Evolutionary conservation across 2,113 vertebrate species (phyloP), one percentile per base, ranked within the genome.

Genomic region (Athene cunicularia): DNA sequence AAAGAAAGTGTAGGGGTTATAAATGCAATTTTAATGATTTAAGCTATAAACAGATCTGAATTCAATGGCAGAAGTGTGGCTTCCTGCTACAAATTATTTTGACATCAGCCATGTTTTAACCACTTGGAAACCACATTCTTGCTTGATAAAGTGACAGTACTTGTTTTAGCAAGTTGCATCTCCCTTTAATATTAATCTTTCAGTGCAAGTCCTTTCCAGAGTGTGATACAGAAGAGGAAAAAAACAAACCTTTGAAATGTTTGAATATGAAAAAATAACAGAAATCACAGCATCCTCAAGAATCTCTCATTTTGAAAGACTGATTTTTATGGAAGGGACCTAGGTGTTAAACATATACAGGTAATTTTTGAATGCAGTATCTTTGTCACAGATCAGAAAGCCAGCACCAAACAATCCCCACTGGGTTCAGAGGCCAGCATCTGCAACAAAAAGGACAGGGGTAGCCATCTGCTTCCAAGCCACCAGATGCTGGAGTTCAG

Each of bases 41-140:
- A 73, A 49, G 39, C 43, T 80, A 95, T 82, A 95, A 91, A 80
- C 62, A 81, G 35, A 59, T 66, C 50, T 30, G 45, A 93, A 82
- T 67, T 92, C 68, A 93, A 39, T 22, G 7, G 45, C 59, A 83
- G 21, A 72, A 90, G 16, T 18, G 19, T 41, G 80, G 28, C 39
- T 75, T 76, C 58, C 45, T 83, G 33, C 35, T 88, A 49, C 66
- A 90, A 52, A 59, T 59, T 92, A 63, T 88, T 96, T 86, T 83
- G 1, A 90, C 37, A 86, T 92, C 41, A 77, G 35, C 74, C 60
- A 53, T 26, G 23, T 52, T 83, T 86, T 73, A 90, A 59, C 6
- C 39, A 55, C 26, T 84, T 84, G 39, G 14, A 88, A 94, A 94
- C 32, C 35, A 94, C 93, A 59, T 50, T 80, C 71, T 41, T 77